Percentiles rank a stretch among this genome's conserved stretches.
These are phyloP conservation scores for Tympanuchus pallidicinctus DNA, from an alignment of 2,113 vertebrate genomes.

Conservation along the genomic window DNA sequence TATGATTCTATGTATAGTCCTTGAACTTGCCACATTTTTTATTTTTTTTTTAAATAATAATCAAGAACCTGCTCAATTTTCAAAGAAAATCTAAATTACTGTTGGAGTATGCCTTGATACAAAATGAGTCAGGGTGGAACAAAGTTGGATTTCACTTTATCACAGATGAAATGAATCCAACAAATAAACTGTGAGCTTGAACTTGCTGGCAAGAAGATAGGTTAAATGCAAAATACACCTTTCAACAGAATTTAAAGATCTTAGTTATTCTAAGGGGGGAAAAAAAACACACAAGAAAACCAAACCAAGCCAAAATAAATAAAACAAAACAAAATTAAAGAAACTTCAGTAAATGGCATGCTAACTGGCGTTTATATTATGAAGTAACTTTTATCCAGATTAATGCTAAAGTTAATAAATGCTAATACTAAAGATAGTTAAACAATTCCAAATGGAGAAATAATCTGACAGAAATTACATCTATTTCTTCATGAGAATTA, in stretches of 20 bases:
- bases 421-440: background rate
- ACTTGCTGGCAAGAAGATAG: background rate
- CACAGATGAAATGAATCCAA: background rate
- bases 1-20: background rate
- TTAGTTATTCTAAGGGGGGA: background rate
- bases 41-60: background rate
- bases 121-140: background rate
- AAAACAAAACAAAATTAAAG: too few relatives aligned
- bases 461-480: background rate
- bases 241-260: background rate
- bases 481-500: background rate
- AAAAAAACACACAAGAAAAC: background rate
- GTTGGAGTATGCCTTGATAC: background rate
- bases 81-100: background rate
- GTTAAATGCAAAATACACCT: fast-evolving
- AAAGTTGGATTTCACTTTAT: background rate
- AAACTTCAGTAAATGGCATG: background rate
- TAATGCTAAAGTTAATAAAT: background rate
- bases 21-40: background rate
- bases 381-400: background rate
- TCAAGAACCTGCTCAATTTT: background rate
- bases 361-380: background rate
- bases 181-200: background rate
- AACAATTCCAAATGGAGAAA: background rate
- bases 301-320: background rate